Evolutionary conservation across 2,888 invertebrate genomes (phyloP), one percentile per base, ranked within the genome.

Genomic region (Philereme transversata): DNA sequence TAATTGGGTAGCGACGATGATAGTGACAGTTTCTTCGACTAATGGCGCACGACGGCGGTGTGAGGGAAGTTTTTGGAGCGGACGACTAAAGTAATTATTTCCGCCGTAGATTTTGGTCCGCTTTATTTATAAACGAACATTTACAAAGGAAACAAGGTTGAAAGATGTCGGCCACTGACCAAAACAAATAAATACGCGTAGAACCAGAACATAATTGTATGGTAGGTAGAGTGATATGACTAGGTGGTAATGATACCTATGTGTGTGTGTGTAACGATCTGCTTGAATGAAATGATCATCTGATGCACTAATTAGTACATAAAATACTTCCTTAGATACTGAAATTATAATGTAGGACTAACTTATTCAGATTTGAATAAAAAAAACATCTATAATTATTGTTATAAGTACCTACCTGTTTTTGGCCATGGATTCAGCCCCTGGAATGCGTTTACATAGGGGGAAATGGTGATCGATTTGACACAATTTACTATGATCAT

Each of bases 1-100:
- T 51, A 70, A 72, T 69, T 60, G 64, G 64, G 46, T 61, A 69
- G 67, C 67, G 60, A 56, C 41, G 63, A 65, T 69, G 64, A 72
- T 9, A 40, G n/a, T 10, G 9, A 44, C 36, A 33, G 36, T 35
- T 68, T 67, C 57, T 58, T 53, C 50, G 60, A 36, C 55, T 61
- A 59, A 66, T 71, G 67, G 53, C 58, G 56, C 60, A 65, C 57
- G 60, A 65, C 70, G 65, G 52, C 62, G 55, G 22, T 22, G 22
- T 60, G 67, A 60, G 46, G 51, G 35, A 60, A 54, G 44, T 52
- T 59, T 64, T 67, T 58, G 61, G 60, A 67, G 63, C 60, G 59
- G 57, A 56, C 58, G 46, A 57, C 50, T 46, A 47, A 69, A 64
- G 59, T 66, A 65, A 68, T 67, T 67, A 67, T 69, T 70, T 65